These are phyloP conservation scores for Acleris sparsana DNA, from an alignment of 2,888 invertebrate genomes.

Conservation along the genomic window DNA sequence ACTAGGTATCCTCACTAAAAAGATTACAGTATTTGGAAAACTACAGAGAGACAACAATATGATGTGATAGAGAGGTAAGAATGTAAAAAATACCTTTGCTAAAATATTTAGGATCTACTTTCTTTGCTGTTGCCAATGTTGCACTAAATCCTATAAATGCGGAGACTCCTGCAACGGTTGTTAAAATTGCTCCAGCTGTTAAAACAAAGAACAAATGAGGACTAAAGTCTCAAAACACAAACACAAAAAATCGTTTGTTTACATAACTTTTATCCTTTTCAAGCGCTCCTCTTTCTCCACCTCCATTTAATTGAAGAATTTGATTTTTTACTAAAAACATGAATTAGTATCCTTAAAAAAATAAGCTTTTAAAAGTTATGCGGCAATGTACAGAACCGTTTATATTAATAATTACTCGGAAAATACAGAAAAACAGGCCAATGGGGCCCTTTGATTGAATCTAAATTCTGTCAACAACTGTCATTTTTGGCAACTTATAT, in stretches of 20 bases:
- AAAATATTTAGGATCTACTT: conserved; percentile 90
- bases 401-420: too few relatives aligned
- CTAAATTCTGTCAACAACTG: too few relatives aligned
- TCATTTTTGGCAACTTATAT: too few relatives aligned
- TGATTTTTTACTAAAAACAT: not conserved
- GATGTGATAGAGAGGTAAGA: too few relatives aligned
- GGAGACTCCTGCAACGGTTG: conserved; percentile 89
- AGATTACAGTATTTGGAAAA: too few relatives aligned
- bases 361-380: too few relatives aligned
- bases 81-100: conserved; percentile 83
- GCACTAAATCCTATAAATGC: conserved; percentile 92
- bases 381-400: too few relatives aligned
- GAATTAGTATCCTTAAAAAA: not conserved
- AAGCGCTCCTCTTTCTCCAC: conserved; percentile 68
- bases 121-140: conserved; percentile 90
- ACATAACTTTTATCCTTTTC: conserved; percentile 71
- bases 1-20: too few relatives aligned
- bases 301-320: not conserved
- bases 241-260: not conserved
- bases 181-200: conserved; percentile 88
- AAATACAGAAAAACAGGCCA: too few relatives aligned
- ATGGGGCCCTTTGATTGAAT: too few relatives aligned
- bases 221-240: not conserved
- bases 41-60: not conserved
- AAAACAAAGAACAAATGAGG: conserved; percentile 38